These are phyloP conservation scores for Murina feae DNA, from an alignment of 2,113 vertebrate species.

Conservation along the genomic window DNA sequence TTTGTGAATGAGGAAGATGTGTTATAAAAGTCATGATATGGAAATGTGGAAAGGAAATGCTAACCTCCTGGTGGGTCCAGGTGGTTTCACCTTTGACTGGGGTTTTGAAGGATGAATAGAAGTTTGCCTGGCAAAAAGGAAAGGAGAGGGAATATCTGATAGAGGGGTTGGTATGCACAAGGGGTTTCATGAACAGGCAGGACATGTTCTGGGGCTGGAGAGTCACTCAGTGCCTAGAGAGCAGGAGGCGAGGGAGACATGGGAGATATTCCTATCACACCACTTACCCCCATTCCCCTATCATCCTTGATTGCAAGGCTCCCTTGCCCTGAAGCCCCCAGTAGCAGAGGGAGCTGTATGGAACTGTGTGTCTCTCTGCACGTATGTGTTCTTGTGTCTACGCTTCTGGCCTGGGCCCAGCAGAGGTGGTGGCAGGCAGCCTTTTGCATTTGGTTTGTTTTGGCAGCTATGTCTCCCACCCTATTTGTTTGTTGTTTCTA, in stretches of 20 bases:
- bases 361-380: slow-evolving; percentile 61
- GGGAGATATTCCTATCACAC: not conserved
- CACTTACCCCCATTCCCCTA: no score
- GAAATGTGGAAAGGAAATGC: not conserved
- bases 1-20: not conserved
- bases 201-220: not conserved
- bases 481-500: slow-evolving; percentile 59
- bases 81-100: not conserved
- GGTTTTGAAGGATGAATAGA: slow-evolving; percentile 18
- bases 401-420: slow-evolving; percentile 50
- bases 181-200: not conserved
- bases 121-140: not conserved
- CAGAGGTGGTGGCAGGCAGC: slow-evolving; percentile 48
- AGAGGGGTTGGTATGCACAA: not conserved
- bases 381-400: slow-evolving; percentile 40
- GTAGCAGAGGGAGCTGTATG: not conserved
- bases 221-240: not conserved
- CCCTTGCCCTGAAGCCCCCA: not conserved
- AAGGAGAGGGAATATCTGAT: not conserved
- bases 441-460: slow-evolving; percentile 58
- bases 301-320: not conserved
- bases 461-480: slow-evolving; percentile 33
- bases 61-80: not conserved
- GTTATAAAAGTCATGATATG: not conserved
- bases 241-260: not conserved